These are phyloP conservation scores for Cavia porcellus DNA, from an alignment of 2,113 vertebrate species.

Conservation along the genomic window DNA sequence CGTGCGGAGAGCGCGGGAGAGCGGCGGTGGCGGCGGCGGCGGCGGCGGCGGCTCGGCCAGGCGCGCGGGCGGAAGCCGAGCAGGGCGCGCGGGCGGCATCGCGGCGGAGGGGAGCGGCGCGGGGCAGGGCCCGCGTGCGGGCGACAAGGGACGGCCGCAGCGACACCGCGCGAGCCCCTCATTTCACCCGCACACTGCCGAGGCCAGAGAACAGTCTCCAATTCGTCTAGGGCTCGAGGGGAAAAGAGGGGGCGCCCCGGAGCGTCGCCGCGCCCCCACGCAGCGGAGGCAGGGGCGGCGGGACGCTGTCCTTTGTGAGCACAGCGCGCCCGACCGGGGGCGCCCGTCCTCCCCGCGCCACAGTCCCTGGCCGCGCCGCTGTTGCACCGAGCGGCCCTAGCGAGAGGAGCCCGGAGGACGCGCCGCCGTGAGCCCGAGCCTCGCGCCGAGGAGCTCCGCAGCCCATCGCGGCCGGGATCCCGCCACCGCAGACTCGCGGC, in stretches of 20 bases:
- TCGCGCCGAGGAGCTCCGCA: constrained; percentile 48
- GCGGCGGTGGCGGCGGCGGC: constrained; percentile 60
- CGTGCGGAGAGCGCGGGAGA: constrained; percentile 58
- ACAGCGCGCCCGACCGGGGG: constrained; percentile 38
- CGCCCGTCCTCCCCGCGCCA: constrained; percentile 59
- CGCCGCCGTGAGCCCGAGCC: constrained; percentile 26
- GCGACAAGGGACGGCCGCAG: constrained; percentile 21
- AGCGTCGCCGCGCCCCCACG: constrained; percentile 57
- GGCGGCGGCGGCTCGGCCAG: constrained; percentile 27
- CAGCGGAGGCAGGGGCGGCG: background rate
- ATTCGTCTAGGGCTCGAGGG: constrained; percentile 44
- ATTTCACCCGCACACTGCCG: constrained; percentile 61
- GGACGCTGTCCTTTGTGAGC: constrained; percentile 69
- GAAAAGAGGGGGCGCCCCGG: background rate
- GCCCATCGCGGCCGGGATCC: constrained; percentile 50
- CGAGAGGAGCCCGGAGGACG: constrained; percentile 2
- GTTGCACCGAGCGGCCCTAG: constrained; percentile 4
- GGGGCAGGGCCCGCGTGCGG: constrained; percentile 38
- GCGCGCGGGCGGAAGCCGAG: constrained; percentile 53
- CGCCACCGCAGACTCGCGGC: constrained; percentile 41
- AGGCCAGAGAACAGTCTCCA: constrained; percentile 62
- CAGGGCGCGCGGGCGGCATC: background rate
- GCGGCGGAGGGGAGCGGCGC: constrained; percentile 22
- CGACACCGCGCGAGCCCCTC: constrained; percentile 55
- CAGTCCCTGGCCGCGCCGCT: constrained; percentile 34